A percentile compares a stretch with the other conserved stretches of the same genome.
phyloP scores from a whole-genome alignment of 1,140 invertebrate genomes.

The Amphibalanus amphitrite region DNA sequence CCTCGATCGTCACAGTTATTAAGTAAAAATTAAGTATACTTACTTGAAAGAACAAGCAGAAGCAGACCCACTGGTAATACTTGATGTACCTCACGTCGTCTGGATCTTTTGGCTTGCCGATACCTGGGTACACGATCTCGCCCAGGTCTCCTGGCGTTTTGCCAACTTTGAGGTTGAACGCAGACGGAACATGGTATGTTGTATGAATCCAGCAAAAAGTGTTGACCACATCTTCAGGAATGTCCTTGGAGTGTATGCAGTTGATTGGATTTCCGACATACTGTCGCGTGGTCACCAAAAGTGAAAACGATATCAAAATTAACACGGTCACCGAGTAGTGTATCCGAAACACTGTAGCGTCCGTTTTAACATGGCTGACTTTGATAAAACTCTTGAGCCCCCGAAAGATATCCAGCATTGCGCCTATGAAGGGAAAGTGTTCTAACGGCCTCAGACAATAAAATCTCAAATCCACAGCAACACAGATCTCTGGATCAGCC shows the following conservation, averaged over 20 bases:
- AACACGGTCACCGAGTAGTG: conserved; percentile 87
- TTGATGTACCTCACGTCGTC: conserved; percentile 30
- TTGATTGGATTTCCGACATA: conserved; percentile 90
- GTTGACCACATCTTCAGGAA: conserved; percentile 71
- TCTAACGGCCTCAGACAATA: background rate
- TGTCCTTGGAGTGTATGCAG: conserved; percentile 80
- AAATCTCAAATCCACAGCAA: background rate
- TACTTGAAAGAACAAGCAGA: conserved; percentile 87
- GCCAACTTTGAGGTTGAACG: conserved; percentile 31
- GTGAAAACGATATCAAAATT: conserved; percentile 70
- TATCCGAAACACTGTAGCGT: conserved; percentile 73
- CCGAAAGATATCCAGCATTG: conserved; percentile 88
- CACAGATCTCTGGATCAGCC: background rate
- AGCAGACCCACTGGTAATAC: conserved; percentile 93
- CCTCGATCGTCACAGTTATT: too few species aligned
- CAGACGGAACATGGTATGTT: conserved; percentile 65
- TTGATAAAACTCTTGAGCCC: conserved; percentile 83
- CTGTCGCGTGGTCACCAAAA: conserved; percentile 90
- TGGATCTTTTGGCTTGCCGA: conserved; percentile 22
- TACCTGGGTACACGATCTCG: conserved; percentile 19
- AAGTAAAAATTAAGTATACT: too few species aligned
- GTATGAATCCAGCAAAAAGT: conserved; percentile 93
- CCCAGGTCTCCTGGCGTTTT: conserved; percentile 5
- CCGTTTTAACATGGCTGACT: conserved; percentile 78
- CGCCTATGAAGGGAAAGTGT: background rate